Evolutionary conservation across 2,888 invertebrate species (phyloP).

Genomic region (Drosophila limbata): DNA sequence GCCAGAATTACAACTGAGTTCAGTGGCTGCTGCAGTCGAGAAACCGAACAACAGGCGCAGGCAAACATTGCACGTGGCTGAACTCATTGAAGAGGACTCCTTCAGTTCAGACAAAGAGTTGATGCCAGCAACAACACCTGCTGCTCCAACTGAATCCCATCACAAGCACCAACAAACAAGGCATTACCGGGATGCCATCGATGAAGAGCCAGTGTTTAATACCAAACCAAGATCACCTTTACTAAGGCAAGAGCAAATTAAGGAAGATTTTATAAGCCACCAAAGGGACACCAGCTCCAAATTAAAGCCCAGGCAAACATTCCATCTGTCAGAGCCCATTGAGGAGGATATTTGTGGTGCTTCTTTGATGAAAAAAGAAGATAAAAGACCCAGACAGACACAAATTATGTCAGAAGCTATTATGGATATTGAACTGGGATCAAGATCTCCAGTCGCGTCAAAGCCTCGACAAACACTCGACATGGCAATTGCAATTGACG

Average conservation of each 20-base stretch:
- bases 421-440: not conserved
- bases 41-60: constrained; percentile 2
- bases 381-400: not conserved
- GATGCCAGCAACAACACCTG: no score
- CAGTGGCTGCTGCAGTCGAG: not conserved
- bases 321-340: constrained; percentile 18
- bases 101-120: constrained; percentile 7
- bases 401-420: not conserved
- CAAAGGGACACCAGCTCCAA: not conserved
- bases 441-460: not conserved
- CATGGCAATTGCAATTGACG: constrained; percentile 6
- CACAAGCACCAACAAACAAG: constrained; percentile 4
- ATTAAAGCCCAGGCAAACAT: constrained; percentile 13
- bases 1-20: not conserved
- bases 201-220: not conserved
- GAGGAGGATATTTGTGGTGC: not conserved
- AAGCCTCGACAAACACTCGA: constrained; percentile 4
- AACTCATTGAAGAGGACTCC: constrained; percentile 40
- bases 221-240: constrained; percentile 23
- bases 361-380: not conserved
- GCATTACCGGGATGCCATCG: constrained; percentile 1
- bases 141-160: not conserved
- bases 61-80: constrained; percentile 21
- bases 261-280: constrained; percentile 8
- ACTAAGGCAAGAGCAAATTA: constrained; percentile 16